phyloP scores from a whole-genome alignment of 2,797 vertebrate species.

The Takifugu rubripes region DNA sequence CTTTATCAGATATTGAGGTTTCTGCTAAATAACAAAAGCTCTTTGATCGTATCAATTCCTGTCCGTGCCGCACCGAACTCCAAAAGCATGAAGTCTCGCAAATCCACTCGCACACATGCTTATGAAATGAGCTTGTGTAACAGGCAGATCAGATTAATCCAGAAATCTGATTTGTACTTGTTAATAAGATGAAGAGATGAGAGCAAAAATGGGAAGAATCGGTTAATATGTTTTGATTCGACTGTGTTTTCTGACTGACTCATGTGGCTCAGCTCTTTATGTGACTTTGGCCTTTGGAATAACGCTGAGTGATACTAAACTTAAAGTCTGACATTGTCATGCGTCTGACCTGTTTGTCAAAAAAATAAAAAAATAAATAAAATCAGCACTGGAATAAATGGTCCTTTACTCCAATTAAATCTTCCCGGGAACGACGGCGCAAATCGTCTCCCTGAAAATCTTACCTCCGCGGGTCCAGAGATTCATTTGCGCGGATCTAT shows the following conservation, averaged over 20 bases:
- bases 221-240: too few relatives aligned
- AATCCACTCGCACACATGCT: conserved; percentile 17
- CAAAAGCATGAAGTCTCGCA: conserved; percentile 30
- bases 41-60: conserved; percentile 66
- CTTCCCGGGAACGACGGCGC: conserved; percentile 55
- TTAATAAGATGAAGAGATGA: conserved; percentile 3
- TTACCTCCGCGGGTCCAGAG: conserved; percentile 74
- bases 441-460: conserved; percentile 69
- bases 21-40: conserved; percentile 71
- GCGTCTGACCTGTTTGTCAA: conserved; percentile 18
- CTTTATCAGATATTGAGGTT: conserved; percentile 66
- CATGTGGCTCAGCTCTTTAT: conserved; percentile 9
- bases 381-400: conserved; percentile 43
- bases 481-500: conserved; percentile 79
- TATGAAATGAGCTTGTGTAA: background rate
- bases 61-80: conserved; percentile 37
- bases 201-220: too few relatives aligned
- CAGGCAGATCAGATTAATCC: background rate
- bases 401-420: conserved; percentile 49
- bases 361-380: background rate
- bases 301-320: too few relatives aligned
- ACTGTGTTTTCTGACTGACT: too few relatives aligned
- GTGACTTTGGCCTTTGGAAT: conserved; percentile 31
- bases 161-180: background rate
- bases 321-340: too few relatives aligned